Percentiles rank a stretch among this genome's conserved stretches.
phyloP scores from a whole-genome alignment of 1,140 invertebrate species.

The Protaetia brevitarsis region DNA sequence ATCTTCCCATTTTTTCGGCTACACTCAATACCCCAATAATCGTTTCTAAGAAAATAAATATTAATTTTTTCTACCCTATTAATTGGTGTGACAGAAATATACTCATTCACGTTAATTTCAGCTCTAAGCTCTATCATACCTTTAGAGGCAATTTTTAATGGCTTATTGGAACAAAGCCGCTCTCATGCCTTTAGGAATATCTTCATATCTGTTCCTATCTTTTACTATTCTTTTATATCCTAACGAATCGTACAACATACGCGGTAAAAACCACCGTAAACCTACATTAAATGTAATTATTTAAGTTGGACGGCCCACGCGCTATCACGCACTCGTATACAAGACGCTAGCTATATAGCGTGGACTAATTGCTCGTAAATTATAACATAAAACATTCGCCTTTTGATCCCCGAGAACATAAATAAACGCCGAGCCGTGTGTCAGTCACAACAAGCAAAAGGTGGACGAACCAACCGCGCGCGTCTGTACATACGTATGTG shows the following conservation, averaged over 20 bases:
- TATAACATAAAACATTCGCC: constrained; percentile 43
- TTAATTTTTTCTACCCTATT: no score
- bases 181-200: no score
- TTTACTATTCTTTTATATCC: constrained; percentile 19
- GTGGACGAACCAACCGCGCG: constrained; percentile 36
- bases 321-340: constrained; percentile 23
- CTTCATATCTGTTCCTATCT: not conserved
- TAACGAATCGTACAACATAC: not conserved
- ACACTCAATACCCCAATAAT: no score
- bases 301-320: constrained; percentile 30
- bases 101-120: no score
- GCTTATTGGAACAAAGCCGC: no score
- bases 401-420: constrained; percentile 42
- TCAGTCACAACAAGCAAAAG: constrained; percentile 41
- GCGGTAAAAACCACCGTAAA: constrained; percentile 27
- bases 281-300: constrained; percentile 42
- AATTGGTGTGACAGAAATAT: no score
- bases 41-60: no score
- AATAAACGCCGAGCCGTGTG: constrained; percentile 41
- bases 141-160: no score
- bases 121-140: no score
- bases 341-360: constrained; percentile 31
- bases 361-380: constrained; percentile 38
- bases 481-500: no score
- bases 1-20: no score